phyloP scores from a whole-genome alignment of 1,140 invertebrate species.

The Cydia splendana region DNA sequence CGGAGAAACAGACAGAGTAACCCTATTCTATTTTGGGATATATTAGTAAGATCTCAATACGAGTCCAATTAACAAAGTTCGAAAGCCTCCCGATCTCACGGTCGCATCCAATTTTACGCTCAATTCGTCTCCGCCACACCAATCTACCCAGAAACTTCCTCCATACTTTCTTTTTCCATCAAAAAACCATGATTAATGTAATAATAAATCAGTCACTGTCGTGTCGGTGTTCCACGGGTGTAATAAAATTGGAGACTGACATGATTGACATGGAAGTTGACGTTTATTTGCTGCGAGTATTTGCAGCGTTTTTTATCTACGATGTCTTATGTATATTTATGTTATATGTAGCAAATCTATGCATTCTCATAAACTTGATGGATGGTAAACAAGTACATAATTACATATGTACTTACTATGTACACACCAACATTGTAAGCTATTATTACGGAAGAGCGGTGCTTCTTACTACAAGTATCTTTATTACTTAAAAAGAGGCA shows the following conservation, averaged over 20 bases:
- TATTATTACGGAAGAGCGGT: too few relatives aligned
- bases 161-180: constrained; percentile 1
- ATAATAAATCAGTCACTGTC: constrained; percentile 7
- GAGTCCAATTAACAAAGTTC: not conserved
- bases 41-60: too few relatives aligned
- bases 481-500: too few relatives aligned
- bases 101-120: constrained; percentile 3
- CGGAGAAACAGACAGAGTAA: too few relatives aligned
- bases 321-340: too few relatives aligned
- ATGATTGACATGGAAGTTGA: not conserved
- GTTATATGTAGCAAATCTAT: too few relatives aligned
- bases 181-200: not conserved
- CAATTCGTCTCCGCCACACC: constrained; percentile 11
- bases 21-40: too few relatives aligned
- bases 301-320: not conserved
- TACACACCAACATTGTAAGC: too few relatives aligned
- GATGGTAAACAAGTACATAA: too few relatives aligned
- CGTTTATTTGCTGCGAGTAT: not conserved
- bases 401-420: too few relatives aligned
- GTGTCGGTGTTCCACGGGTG: not conserved
- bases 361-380: too few relatives aligned
- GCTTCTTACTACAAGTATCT: too few relatives aligned
- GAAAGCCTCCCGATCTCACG: not conserved
- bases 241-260: not conserved
- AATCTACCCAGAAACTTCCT: not conserved